These are phyloP conservation scores for Eupithecia subfuscata DNA, from an alignment of 2,888 invertebrate genomes.

Conservation along the genomic window DNA sequence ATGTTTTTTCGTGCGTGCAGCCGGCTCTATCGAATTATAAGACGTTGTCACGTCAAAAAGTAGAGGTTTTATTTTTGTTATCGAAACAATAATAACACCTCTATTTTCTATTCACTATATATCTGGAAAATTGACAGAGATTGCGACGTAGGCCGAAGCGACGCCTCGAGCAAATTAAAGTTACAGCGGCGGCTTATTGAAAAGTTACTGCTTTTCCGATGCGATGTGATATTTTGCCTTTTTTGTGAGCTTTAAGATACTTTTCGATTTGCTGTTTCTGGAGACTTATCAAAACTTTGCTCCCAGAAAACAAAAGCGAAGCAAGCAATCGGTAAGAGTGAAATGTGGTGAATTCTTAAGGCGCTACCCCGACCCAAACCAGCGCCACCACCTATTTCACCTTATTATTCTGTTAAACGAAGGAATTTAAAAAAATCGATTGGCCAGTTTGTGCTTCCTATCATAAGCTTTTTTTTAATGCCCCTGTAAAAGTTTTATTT, in stretches of 20 bases:
- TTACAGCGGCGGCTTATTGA: constrained; percentile 33
- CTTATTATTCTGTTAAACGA: too few relatives aligned
- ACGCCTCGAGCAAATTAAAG: constrained; percentile 29
- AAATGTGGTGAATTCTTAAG: not conserved
- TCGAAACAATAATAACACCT: not conserved
- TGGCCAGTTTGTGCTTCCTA: too few relatives aligned
- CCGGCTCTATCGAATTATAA: too few relatives aligned
- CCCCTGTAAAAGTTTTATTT: too few relatives aligned
- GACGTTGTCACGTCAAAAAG: too few relatives aligned
- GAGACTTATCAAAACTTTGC: not conserved
- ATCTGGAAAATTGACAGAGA: not conserved
- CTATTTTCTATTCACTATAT: not conserved
- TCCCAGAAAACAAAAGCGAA: not conserved
- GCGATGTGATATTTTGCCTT: not conserved
- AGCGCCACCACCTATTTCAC: too few relatives aligned
- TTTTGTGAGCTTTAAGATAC: not conserved
- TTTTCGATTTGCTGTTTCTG: not conserved
- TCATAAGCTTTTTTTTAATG: too few relatives aligned
- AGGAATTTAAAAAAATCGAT: too few relatives aligned
- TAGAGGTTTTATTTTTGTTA: not conserved
- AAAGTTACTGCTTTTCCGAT: constrained; percentile 27
- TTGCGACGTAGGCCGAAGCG: not conserved
- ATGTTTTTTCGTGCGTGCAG: too few relatives aligned
- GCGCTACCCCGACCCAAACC: too few relatives aligned
- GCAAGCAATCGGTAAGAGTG: not conserved